Evolutionary conservation across 1,140 invertebrate genomes (phyloP), one percentile per base, ranked within the genome.

Genomic region (Batillaria attramentaria): DNA sequence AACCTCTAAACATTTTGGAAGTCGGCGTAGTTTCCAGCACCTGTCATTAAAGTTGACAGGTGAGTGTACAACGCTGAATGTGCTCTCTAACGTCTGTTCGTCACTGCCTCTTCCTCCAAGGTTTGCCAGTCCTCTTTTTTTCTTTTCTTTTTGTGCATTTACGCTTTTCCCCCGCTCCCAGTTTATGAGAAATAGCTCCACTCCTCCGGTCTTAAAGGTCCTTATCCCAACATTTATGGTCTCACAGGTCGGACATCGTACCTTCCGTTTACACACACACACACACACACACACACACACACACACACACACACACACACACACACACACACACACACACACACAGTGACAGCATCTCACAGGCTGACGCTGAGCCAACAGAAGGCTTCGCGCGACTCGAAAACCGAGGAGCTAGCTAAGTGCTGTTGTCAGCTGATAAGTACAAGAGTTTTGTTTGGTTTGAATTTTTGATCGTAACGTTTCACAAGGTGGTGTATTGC

Each of bases 281-380:
- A 10, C 46, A 10, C 46, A 50, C 46, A 50, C 46, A 50, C 46
- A 50, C 46, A 50, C 46, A 50, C 46, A 50, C 46, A 50, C 46
- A 50, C 46, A 50, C 46, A 50, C 24, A 50, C 46, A 50, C 46
- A 50, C 46, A 50, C 46, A 50, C 46, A 50, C 46, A 50, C 46
- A 50, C 46, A 50, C 46, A 50, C 46, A 50, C 46, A 50, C 46
- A 50, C 46, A 50, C 46, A 50, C 46, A 50, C 46, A 50, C 46
- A 50, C 46, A 50, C 46, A 50, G 24, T 24, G 24, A 50, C 46
- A 50, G 8, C 10, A 10, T 13, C 46, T 13, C 46, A 50, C 46
- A 50, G 8, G 24, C 46, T 13, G 8, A 50, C 46, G 24, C 46
- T 13, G 8, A 50, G 8, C 10, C 46, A 50, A 10, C 10, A 10